Percentiles rank a stretch among this genome's conserved stretches.
These are phyloP conservation scores for Diglossa cyanea DNA, from an alignment of 2,797 vertebrate genomes.

Conservation along the genomic window DNA sequence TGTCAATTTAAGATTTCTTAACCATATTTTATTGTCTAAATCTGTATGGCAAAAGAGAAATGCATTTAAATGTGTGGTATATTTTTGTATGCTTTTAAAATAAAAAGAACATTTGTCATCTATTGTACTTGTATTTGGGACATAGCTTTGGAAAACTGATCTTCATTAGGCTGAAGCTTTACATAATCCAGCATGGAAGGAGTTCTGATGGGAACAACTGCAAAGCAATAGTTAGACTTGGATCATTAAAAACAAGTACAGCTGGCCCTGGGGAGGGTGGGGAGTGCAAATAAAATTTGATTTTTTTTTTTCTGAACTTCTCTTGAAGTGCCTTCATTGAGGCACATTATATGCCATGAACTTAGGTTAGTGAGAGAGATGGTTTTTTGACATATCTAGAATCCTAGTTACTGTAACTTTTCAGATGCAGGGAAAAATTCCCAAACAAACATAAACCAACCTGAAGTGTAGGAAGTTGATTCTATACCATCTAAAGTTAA, in stretches of 20 bases:
- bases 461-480: neutral
- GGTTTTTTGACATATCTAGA: neutral
- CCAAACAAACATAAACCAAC: neutral
- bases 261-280: neutral
- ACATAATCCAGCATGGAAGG: neutral
- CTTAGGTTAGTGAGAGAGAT: neutral
- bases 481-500: neutral
- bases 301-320: neutral
- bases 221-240: neutral
- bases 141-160: neutral
- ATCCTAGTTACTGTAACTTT: neutral
- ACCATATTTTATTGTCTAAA: neutral
- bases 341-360: neutral
- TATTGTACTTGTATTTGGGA: constrained; percentile 13
- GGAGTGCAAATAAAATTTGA: neutral
- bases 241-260: neutral
- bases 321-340: neutral
- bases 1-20: neutral
- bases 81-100: constrained; percentile 11
- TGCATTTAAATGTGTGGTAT: neutral
- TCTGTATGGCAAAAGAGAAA: neutral
- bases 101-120: constrained; percentile 3
- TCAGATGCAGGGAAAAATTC: neutral
- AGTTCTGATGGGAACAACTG: neutral
- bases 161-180: neutral